Conservation (phyloP, 2,888 invertebrate genomes). For the Trachelus stipa region DNA sequence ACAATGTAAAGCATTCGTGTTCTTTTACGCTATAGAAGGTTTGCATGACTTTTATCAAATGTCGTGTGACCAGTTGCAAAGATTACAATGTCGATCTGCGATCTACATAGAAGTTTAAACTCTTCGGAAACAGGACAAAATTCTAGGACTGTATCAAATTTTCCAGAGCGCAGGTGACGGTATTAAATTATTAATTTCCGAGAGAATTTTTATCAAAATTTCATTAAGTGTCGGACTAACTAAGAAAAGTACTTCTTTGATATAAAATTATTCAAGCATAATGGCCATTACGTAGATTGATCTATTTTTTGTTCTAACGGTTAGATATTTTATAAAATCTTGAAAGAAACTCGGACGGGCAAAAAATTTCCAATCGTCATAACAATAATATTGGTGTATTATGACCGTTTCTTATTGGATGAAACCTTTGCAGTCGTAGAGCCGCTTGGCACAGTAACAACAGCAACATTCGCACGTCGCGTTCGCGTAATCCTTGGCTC, state of each 20-base stretch:
- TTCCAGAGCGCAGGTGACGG: background rate
- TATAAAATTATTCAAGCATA: background rate
- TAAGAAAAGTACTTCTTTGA: background rate
- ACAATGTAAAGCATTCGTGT: background rate
- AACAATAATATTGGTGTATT: constrained; percentile 31
- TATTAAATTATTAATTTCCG: background rate
- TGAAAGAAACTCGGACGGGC: background rate
- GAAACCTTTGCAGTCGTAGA: constrained; percentile 54
- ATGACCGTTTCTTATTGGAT: constrained; percentile 49
- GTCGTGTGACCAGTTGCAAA: background rate
- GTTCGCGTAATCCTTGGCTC: constrained; percentile 38
- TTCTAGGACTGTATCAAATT: background rate
- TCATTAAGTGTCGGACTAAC: background rate
- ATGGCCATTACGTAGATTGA: background rate
- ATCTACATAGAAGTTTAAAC: background rate
- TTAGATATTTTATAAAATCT: background rate
- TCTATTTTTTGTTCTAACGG: background rate
- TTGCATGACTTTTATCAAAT: background rate
- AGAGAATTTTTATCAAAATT: too few relatives aligned
- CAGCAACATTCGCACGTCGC: constrained; percentile 29
- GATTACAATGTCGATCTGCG: background rate
- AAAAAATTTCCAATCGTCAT: background rate
- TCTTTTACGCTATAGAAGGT: background rate
- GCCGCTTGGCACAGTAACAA: constrained; percentile 36
- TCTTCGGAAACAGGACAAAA: background rate